These are phyloP conservation scores for Phylloscopus trochiloides DNA, from an alignment of 2,113 vertebrate genomes.

Conservation along the genomic window DNA sequence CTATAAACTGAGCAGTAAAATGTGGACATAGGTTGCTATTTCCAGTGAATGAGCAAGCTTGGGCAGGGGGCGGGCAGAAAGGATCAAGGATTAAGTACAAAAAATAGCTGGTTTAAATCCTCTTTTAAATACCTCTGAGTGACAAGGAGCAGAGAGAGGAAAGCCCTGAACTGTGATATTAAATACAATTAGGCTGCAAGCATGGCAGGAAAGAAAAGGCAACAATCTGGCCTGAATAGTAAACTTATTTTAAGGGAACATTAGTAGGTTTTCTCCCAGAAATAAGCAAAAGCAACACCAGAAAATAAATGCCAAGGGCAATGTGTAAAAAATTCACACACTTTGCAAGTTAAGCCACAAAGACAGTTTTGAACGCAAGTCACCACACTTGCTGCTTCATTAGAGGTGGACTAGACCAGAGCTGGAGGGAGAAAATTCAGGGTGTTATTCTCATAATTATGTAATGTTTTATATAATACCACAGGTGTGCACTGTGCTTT, in stretches of 20 bases:
- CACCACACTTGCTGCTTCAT: not conserved
- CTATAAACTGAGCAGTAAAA: slow-evolving; percentile 21
- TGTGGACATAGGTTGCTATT: slow-evolving; percentile 26
- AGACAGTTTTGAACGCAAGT: not conserved
- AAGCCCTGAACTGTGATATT: slow-evolving; percentile 9
- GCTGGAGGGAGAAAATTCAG: not conserved
- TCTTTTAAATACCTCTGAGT: slow-evolving; percentile 44
- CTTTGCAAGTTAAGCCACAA: not conserved
- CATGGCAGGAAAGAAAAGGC: not conserved
- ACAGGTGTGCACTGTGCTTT: slow-evolving; percentile 4
- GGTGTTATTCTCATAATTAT: not conserved
- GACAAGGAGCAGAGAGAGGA: slow-evolving; percentile 6
- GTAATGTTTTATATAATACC: slow-evolving; percentile 21
- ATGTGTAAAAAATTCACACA: not conserved
- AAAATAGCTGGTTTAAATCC: slow-evolving; percentile 29
- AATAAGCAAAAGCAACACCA: not conserved
- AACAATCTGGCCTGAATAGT: not conserved
- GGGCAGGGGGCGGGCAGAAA: not conserved
- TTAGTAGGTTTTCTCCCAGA: not conserved
- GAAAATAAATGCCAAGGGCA: not conserved
- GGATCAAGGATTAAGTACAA: slow-evolving; percentile 55
- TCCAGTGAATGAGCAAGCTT: slow-evolving; percentile 24
- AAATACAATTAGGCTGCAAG: slow-evolving; percentile 3
- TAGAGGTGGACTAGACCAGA: not conserved
- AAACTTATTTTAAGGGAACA: slow-evolving; percentile 2